Conservation (phyloP, 1,140 invertebrate species). For the Procambarus clarkii region DNA sequence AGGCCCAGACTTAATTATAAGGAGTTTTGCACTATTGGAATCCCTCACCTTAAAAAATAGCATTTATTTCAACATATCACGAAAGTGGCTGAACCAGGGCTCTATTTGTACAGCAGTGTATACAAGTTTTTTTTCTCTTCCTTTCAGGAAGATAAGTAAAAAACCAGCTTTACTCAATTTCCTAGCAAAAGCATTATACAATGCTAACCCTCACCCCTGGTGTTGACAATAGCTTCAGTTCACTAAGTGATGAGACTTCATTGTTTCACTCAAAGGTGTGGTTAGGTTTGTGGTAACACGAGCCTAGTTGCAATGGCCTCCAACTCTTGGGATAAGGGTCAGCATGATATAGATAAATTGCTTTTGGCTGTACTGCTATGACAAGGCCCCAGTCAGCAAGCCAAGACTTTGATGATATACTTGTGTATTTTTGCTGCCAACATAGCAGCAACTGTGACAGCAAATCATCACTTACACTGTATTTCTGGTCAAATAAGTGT, state of each 20-base stretch:
- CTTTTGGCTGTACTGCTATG: not conserved
- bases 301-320: not conserved
- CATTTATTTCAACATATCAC: conserved; percentile 4
- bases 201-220: not conserved
- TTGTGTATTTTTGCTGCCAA: not conserved
- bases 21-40: conserved; percentile 13
- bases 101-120: conserved; percentile 14
- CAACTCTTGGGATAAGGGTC: not conserved
- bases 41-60: conserved; percentile 15
- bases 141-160: not conserved
- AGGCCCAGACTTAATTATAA: conserved; percentile 13
- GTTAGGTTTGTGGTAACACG: not conserved
- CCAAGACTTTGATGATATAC: not conserved
- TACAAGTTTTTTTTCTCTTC: not conserved
- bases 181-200: not conserved
- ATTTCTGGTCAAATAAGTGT: not conserved
- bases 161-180: not conserved
- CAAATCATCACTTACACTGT: not conserved
- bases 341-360: not conserved
- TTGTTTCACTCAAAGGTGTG: too few relatives aligned
- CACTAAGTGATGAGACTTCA: too few relatives aligned
- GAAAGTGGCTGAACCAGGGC: conserved; percentile 1
- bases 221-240: not conserved
- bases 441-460: not conserved
- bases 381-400: conserved; percentile 1